A percentile compares a stretch with the other conserved stretches of the same genome.
phyloP scores from a whole-genome alignment of 2,113 vertebrate genomes.

The Tympanuchus pallidicinctus region DNA sequence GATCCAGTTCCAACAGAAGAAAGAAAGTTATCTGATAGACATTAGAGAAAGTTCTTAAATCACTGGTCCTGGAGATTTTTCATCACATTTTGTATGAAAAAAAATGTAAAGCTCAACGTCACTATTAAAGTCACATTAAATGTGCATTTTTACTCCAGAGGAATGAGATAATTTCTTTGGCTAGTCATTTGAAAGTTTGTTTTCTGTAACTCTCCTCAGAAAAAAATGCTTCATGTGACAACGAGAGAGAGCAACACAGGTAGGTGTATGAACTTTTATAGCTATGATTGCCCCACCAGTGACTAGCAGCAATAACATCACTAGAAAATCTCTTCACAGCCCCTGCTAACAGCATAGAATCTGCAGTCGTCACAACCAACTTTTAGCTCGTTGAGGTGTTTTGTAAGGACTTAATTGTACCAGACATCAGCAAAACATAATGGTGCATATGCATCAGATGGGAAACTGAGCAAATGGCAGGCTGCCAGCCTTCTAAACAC shows the following conservation, averaged over 20 bases:
- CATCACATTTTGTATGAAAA: background rate
- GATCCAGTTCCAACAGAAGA: background rate
- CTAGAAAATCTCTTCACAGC: background rate
- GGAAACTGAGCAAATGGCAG: background rate
- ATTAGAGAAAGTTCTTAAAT: background rate
- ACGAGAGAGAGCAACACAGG: background rate
- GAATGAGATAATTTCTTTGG: background rate
- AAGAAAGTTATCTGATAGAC: background rate
- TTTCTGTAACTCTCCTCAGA: background rate
- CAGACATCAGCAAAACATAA: background rate
- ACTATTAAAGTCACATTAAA: background rate
- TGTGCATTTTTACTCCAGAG: background rate
- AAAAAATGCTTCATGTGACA: background rate
- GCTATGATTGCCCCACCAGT: accelerated
- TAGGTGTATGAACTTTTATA: background rate
- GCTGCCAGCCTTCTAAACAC: background rate
- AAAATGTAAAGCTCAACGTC: background rate
- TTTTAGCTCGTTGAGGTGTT: background rate
- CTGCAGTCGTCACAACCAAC: background rate
- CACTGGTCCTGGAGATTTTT: background rate
- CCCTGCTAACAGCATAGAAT: background rate
- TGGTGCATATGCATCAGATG: background rate
- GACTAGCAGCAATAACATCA: background rate
- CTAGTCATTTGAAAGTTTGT: background rate
- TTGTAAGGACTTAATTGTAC: background rate